Conservation (phyloP, 2,113 vertebrate species). For the Aldabrachelys gigantea region DNA sequence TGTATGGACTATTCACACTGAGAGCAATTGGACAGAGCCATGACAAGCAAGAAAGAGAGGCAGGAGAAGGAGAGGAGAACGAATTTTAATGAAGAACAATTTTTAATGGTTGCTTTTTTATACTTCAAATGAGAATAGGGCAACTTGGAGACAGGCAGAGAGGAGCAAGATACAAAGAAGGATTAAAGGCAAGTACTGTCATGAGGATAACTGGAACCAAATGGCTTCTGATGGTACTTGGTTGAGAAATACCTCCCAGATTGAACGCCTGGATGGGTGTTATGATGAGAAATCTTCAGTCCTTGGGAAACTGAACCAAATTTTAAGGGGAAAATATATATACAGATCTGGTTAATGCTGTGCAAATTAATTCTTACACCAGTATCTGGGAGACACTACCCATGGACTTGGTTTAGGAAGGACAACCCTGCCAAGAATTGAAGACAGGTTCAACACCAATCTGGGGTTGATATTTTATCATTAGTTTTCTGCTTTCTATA, state of each 20-base stretch:
- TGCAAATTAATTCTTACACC: background rate
- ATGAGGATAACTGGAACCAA: background rate
- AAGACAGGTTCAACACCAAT: conserved; percentile 16
- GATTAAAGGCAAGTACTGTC: background rate
- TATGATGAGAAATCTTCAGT: background rate
- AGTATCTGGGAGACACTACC: conserved; percentile 2
- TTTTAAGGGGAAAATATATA: background rate
- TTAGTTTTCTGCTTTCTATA: background rate
- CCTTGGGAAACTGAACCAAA: background rate
- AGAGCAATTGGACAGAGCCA: background rate
- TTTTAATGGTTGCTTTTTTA: background rate
- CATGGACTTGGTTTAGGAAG: background rate
- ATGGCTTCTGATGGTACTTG: background rate
- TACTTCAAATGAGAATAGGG: background rate
- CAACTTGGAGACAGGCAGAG: background rate
- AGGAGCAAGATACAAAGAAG: rapidly evolving
- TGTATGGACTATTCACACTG: rapidly evolving
- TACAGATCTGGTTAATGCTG: background rate
- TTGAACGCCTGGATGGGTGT: background rate
- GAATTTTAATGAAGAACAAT: background rate
- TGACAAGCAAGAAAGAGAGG: background rate
- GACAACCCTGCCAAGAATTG: background rate
- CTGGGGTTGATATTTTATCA: conserved; percentile 3
- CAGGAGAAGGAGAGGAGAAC: background rate
- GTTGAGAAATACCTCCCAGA: rapidly evolving